These are phyloP conservation scores for Ailuropoda melanoleuca DNA, from an alignment of 2,113 vertebrate genomes.

Conservation along the genomic window DNA sequence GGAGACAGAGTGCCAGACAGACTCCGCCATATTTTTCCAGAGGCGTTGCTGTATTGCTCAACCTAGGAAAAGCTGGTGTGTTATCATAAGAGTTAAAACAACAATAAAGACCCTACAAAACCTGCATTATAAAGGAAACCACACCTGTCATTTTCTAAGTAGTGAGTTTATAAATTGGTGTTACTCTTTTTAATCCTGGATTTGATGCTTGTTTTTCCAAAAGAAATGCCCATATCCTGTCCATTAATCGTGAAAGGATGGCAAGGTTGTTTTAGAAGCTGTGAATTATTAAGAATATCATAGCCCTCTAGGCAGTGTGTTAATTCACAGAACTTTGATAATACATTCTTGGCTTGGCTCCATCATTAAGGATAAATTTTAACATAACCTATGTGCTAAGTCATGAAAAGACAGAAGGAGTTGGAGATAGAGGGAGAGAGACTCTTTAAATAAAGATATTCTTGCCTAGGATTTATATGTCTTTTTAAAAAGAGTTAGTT, in stretches of 20 bases:
- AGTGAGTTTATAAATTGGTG: not conserved
- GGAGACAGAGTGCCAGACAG: not conserved
- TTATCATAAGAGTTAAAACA: not conserved
- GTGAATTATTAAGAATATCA: conserved; percentile 16
- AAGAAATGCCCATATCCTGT: not conserved
- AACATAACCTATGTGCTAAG: not conserved
- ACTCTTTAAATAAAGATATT: conserved; percentile 40
- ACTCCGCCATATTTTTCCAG: not conserved
- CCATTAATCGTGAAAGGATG: not conserved
- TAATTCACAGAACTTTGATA: not conserved
- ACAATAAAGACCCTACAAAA: not conserved
- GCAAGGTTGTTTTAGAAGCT: not conserved
- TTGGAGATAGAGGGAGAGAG: not conserved
- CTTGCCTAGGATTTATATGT: not conserved
- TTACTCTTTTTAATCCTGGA: not conserved
- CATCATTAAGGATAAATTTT: conserved; percentile 39
- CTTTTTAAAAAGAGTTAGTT: conserved; percentile 56
- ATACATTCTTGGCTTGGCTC: not conserved
- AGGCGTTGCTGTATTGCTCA: not conserved
- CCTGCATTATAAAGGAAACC: not conserved
- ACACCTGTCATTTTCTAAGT: not conserved
- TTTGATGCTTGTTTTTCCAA: conserved; percentile 7
- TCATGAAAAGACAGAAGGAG: not conserved
- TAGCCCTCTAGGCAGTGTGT: not conserved
- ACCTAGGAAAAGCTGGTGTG: not conserved